Conservation (phyloP, 2,113 vertebrate species). For the Porphyrio hochstetteri region DNA sequence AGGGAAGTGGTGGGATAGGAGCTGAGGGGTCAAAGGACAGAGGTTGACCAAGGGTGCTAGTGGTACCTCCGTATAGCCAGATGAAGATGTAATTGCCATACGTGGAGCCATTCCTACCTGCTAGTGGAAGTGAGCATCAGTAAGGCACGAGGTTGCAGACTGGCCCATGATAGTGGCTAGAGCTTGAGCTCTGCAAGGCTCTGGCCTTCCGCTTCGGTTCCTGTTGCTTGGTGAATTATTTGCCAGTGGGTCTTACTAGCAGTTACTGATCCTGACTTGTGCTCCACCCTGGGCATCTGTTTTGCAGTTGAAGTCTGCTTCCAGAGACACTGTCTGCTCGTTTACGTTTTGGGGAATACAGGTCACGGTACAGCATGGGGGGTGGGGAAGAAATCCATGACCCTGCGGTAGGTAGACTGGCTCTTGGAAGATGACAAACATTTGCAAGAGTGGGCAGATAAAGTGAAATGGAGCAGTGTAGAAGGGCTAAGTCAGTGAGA, state of each 20-base stretch:
- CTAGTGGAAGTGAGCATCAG: not conserved
- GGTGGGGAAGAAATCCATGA: not conserved
- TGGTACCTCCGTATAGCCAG: not conserved
- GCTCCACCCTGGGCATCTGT: not conserved
- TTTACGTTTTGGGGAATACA: not conserved
- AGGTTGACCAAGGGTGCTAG: not conserved
- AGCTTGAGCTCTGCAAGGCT: not conserved
- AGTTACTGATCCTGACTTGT: not conserved
- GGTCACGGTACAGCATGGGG: not conserved
- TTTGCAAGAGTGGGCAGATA: not conserved
- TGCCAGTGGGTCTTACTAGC: not conserved
- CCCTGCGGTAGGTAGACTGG: not conserved
- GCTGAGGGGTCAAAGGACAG: not conserved
- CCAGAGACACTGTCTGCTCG: not conserved
- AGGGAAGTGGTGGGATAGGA: not conserved
- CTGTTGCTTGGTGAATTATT: not conserved
- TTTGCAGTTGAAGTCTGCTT: not conserved
- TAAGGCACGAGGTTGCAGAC: accelerated
- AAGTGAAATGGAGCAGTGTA: not conserved
- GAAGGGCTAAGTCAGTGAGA: not conserved
- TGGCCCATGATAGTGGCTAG: not conserved
- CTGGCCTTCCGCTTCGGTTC: accelerated
- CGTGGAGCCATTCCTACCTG: accelerated
- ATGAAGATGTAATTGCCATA: accelerated
- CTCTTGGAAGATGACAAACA: not conserved